These are phyloP conservation scores for Atta cephalotes DNA, from an alignment of 1,140 invertebrate genomes.

Conservation along the genomic window DNA sequence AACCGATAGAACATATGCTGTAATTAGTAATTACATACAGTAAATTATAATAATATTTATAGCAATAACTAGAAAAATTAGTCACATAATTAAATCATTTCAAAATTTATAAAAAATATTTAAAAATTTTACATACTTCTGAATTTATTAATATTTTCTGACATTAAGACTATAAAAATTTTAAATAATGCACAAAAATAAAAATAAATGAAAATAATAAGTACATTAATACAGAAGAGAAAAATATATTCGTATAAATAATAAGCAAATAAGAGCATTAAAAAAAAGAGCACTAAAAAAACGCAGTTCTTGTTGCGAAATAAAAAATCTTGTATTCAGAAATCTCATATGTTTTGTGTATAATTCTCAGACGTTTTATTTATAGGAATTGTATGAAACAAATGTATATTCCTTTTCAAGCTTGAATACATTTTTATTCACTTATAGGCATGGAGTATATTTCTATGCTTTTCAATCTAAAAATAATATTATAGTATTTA, in stretches of 20 bases:
- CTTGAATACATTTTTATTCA: too few species aligned
- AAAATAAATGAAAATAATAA: constrained; percentile 1
- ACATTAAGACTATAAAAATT: background rate
- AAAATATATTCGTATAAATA: background rate
- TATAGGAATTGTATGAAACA: too few species aligned
- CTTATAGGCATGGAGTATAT: too few species aligned
- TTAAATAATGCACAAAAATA: background rate
- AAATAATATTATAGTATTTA: too few species aligned
- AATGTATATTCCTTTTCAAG: too few species aligned
- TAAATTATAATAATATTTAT: background rate
- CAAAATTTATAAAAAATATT: background rate
- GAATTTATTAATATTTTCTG: background rate
- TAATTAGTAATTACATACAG: background rate
- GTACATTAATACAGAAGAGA: background rate
- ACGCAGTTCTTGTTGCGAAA: too few species aligned
- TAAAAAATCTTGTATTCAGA: too few species aligned
- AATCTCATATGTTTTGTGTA: too few species aligned
- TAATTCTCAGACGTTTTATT: too few species aligned
- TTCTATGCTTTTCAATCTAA: too few species aligned
- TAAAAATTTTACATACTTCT: background rate
- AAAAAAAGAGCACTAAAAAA: too few species aligned
- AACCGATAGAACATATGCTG: background rate
- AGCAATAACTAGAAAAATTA: background rate
- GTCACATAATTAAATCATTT: background rate
- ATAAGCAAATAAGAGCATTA: too few species aligned